Base-by-base conservation (phyloP, 2,888 invertebrate genomes). In the Ornithoptera priamus region DNA sequence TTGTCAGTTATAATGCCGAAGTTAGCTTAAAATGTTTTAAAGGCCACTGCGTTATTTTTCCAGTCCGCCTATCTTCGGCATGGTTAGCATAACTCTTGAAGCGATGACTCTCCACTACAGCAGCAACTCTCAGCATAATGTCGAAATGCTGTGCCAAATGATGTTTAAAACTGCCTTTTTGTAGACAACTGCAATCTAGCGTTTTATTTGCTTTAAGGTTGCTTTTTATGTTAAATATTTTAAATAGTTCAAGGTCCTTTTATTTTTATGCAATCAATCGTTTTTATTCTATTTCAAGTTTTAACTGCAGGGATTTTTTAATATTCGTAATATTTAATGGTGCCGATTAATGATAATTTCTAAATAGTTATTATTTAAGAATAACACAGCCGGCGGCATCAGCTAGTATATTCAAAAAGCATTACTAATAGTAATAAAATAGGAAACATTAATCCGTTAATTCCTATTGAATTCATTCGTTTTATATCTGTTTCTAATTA, bases 61-160 rank as follows among this genome's bases (percentile, higher is more conserved):
- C 57, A n/a, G 58, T 12, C 36, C 17, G 58, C 50, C 69, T 62
- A 62, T 66, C 69, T 66, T 69, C 69, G 65, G 57, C 39, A 42
- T 62, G 69, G 69, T 66, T 65, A 65, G 69, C 62, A 65, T 65
- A 65, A 69, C 69, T 62, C 69, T 69, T 66, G 65, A 69, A 46
- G 65, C 62, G 65, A 69, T 69, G 69, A 65, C 69, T 62, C 69
- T 69, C 57, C 42, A 69, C 61, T 42, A 61, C 57, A 65, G 65
- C 69, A 62, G 69, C 65, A 65, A 62, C 69, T 69, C 65, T 65
- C 69, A 65, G 65, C 69, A 69, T 65, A 62, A 69, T 69, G 65
- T 65, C 56, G 65, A 62, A 65, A 69, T 69, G 63, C 68, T 50
- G 59, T 68, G 68, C 63, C 68, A 68, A 68, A 64, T 68, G 59